Evolutionary conservation across 2,797 vertebrate genomes (phyloP).

Genomic region (Varecia variegata): DNA sequence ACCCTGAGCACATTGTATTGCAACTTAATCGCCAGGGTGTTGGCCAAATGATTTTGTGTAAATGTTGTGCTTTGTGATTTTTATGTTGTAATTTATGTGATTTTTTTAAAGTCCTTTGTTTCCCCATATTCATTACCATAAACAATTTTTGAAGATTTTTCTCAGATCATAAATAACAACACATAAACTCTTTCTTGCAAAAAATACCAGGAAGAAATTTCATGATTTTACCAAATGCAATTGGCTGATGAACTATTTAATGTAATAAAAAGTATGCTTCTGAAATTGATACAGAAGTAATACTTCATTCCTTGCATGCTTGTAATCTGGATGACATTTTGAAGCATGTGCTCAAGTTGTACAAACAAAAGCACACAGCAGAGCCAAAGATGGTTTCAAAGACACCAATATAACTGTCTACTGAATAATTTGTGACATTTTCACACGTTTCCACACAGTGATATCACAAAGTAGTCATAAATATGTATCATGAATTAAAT

Average conservation of each 20-base stretch:
- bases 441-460: constrained; percentile 41
- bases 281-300: constrained; percentile 26
- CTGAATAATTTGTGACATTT: constrained; percentile 70
- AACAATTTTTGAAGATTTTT: background rate
- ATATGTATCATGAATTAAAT: constrained; percentile 10
- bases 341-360: constrained; percentile 68
- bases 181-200: background rate
- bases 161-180: background rate
- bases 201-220: constrained; percentile 46
- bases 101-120: constrained; percentile 23
- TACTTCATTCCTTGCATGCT: constrained; percentile 37
- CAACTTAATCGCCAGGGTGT: constrained; percentile 34
- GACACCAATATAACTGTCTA: constrained; percentile 69
- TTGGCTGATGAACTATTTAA: background rate
- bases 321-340: constrained; percentile 66
- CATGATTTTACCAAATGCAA: background rate
- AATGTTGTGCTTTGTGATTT: background rate
- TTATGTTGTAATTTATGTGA: background rate
- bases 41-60: constrained; percentile 53
- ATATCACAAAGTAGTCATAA: constrained; percentile 53
- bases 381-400: constrained; percentile 76
- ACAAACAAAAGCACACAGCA: constrained; percentile 72
- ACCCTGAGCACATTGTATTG: background rate
- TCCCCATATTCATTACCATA: background rate
- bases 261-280: constrained; percentile 23